Evolutionary conservation across 1,140 invertebrate genomes (phyloP).

Genomic region (Tribolium madens): DNA sequence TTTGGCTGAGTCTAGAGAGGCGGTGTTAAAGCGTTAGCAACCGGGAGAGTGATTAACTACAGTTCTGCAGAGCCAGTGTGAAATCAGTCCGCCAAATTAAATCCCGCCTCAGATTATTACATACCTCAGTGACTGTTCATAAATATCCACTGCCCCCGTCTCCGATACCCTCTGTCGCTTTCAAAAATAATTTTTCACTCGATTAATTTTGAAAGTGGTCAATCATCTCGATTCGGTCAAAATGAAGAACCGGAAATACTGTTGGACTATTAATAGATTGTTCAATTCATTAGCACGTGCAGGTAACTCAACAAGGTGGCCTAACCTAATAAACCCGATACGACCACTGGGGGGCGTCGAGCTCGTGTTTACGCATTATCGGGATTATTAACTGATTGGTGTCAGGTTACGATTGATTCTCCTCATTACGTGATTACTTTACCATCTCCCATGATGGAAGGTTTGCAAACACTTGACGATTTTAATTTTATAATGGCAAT

Average conservation of each 20-base stretch:
- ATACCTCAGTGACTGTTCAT: conserved; percentile 76
- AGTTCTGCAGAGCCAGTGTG: conserved; percentile 63
- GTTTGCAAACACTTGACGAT: conserved; percentile 47
- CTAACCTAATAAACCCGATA: conserved; percentile 54
- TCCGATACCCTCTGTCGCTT: neutral
- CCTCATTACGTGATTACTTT: conserved; percentile 60
- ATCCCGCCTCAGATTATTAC: conserved; percentile 76
- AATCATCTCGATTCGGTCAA: no score
- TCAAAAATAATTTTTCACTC: neutral
- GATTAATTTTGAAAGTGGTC: neutral
- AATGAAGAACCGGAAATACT: neutral
- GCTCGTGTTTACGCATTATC: conserved; percentile 55
- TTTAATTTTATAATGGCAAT: conserved; percentile 54
- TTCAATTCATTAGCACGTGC: conserved; percentile 53
- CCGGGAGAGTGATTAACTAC: conserved; percentile 64
- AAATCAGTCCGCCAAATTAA: conserved; percentile 77
- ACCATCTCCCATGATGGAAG: conserved; percentile 33
- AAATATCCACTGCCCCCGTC: conserved; percentile 66
- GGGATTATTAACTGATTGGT: conserved; percentile 64
- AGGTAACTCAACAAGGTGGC: conserved; percentile 51
- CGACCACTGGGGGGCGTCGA: conserved; percentile 23
- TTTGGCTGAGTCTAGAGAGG: conserved; percentile 16
- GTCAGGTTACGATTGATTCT: conserved; percentile 62
- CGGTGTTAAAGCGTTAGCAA: conserved; percentile 30
- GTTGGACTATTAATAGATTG: conserved; percentile 54